These are phyloP conservation scores for Lophochroa leadbeateri DNA, from an alignment of 2,113 vertebrate genomes.

Conservation along the genomic window DNA sequence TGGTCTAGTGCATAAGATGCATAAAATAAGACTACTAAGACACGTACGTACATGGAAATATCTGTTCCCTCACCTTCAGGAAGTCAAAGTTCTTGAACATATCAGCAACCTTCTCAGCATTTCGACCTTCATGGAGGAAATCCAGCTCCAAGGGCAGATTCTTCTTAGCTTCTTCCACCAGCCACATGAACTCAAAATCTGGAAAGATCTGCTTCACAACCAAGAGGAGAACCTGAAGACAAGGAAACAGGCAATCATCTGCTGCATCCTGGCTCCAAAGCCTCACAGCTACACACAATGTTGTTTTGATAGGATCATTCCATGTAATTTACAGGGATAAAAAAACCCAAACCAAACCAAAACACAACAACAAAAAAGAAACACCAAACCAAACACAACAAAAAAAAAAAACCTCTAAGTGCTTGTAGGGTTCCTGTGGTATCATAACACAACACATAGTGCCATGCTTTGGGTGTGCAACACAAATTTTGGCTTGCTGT, in stretches of 20 bases:
- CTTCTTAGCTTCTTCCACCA: constrained; percentile 97
- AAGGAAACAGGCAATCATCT: background rate
- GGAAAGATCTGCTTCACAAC: constrained; percentile 92
- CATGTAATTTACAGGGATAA: background rate
- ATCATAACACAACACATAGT: background rate
- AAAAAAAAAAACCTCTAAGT: background rate
- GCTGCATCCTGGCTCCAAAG: background rate
- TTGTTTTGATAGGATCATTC: background rate
- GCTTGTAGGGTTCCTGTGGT: background rate
- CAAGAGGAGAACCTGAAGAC: constrained; percentile 82
- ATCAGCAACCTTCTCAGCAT: constrained; percentile 88
- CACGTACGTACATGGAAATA: background rate
- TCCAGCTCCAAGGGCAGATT: constrained; percentile 95
- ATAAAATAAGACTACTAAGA: background rate
- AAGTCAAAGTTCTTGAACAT: constrained; percentile 90
- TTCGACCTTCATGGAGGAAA: constrained; percentile 93
- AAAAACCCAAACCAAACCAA: background rate
- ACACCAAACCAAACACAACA: background rate
- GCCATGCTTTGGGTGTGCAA: background rate
- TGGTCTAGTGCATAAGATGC: background rate
- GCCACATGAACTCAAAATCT: constrained; percentile 96
- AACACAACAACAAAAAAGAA: background rate
- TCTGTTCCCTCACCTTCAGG: constrained; percentile 78
- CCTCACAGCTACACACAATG: background rate
- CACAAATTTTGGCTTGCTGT: background rate